These are phyloP conservation scores for Tethea ocularis DNA, from an alignment of 2,888 invertebrate genomes.

Conservation along the genomic window DNA sequence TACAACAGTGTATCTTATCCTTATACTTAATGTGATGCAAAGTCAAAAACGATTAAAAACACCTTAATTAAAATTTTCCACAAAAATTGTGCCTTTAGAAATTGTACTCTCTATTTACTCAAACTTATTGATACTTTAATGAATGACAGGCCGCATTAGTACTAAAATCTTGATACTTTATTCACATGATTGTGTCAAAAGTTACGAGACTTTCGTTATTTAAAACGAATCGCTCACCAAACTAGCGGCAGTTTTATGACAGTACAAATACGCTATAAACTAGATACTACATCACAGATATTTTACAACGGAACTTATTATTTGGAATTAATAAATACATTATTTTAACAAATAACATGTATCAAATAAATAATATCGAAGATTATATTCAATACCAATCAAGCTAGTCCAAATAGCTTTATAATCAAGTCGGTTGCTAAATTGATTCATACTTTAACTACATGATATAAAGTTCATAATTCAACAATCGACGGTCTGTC, in stretches of 20 bases:
- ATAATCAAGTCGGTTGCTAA: background rate
- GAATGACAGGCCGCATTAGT: constrained; percentile 19
- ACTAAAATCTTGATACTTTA: background rate
- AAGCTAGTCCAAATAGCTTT: background rate
- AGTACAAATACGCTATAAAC: constrained; percentile 13
- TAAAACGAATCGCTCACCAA: constrained; percentile 3
- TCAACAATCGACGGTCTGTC: constrained; percentile 1
- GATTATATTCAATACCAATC: background rate
- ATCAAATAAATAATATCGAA: background rate
- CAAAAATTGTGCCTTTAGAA: constrained; percentile 49
- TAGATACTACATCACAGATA: constrained; percentile 68
- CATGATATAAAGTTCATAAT: background rate
- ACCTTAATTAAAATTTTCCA: constrained; percentile 21
- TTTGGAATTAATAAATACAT: constrained; percentile 2
- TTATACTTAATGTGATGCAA: background rate
- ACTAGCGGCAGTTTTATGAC: background rate
- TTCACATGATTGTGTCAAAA: background rate
- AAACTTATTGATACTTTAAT: constrained; percentile 4
- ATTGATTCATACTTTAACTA: constrained; percentile 1
- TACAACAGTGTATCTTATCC: constrained; percentile 37
- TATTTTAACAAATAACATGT: background rate
- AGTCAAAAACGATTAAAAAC: constrained; percentile 9
- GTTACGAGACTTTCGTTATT: background rate
- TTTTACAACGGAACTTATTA: constrained; percentile 53
- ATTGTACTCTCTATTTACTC: constrained; percentile 47